These are phyloP conservation scores for Orchesella flavescens DNA, from an alignment of 2,888 invertebrate species.

Conservation along the genomic window DNA sequence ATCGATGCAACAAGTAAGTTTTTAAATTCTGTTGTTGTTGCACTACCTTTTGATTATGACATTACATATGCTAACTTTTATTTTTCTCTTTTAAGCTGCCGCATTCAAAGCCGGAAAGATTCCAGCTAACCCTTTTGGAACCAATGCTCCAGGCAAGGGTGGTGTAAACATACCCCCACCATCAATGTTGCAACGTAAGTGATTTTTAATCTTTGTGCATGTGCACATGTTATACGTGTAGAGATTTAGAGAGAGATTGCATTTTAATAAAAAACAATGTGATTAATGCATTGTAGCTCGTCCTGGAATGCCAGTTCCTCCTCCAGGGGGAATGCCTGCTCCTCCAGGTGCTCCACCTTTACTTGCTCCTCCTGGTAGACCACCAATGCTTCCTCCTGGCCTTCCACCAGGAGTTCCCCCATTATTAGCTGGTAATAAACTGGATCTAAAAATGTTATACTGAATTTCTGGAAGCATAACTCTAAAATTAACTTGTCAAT, in stretches of 20 bases:
- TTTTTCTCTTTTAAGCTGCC: constrained; percentile 78
- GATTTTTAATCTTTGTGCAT: background rate
- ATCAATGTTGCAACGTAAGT: constrained; percentile 72
- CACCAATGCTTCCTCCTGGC: constrained; percentile 72
- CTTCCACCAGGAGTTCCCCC: constrained; percentile 64
- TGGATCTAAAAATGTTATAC: background rate
- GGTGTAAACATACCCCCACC: constrained; percentile 89
- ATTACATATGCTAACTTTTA: background rate
- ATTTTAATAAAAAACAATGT: too few species aligned
- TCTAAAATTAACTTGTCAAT: background rate
- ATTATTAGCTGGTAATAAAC: constrained; percentile 40
- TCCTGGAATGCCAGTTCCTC: constrained; percentile 73
- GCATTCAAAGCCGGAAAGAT: constrained; percentile 98
- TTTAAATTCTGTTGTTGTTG: too few species aligned
- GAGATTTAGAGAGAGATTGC: too few species aligned
- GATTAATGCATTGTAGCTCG: constrained; percentile 59
- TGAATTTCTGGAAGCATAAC: background rate
- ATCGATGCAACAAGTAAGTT: constrained; percentile 91
- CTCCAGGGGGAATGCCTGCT: constrained; percentile 70
- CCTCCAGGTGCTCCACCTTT: constrained; percentile 77
- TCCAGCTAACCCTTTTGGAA: constrained; percentile 87
- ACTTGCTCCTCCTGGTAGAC: constrained; percentile 76
- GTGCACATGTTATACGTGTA: too few species aligned
- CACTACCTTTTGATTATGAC: background rate
- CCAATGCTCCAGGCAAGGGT: constrained; percentile 76